Evolutionary conservation across 2,888 invertebrate species (phyloP).

Genomic region (Orgyia antiqua): DNA sequence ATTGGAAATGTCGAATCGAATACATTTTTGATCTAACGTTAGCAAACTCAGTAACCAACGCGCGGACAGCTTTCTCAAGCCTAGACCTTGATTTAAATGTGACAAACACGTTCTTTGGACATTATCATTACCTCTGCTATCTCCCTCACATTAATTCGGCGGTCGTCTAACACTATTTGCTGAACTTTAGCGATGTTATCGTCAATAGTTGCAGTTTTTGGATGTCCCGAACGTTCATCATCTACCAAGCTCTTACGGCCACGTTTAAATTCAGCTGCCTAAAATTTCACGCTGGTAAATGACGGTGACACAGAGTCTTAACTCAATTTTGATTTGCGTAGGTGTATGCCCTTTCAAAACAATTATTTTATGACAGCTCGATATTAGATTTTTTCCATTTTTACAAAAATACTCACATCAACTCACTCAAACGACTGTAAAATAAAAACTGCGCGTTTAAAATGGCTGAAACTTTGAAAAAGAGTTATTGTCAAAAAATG

Average conservation of each 20-base stretch:
- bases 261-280: conserved; percentile 13
- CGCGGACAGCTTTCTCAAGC: conserved; percentile 2
- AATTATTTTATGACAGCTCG: conserved; percentile 1
- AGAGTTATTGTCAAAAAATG: conserved; percentile 1
- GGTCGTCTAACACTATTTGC: conserved; percentile 6
- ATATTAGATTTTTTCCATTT: conserved; percentile 1
- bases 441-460: conserved; percentile 1
- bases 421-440: not conserved
- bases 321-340: conserved; percentile 1
- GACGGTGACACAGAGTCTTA: conserved; percentile 3
- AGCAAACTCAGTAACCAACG: not conserved
- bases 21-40: not conserved
- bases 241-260: conserved; percentile 17
- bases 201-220: conserved; percentile 9
- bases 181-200: conserved; percentile 9
- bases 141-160: not conserved
- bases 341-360: conserved; percentile 3
- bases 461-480: conserved; percentile 2
- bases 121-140: not conserved
- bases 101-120: conserved; percentile 2
- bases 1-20: conserved; percentile 1
- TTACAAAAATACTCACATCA: conserved; percentile 1
- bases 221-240: conserved; percentile 17
- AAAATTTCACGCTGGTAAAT: conserved; percentile 1
- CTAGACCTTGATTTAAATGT: conserved; percentile 2